Evolutionary conservation across 2,797 vertebrate genomes (phyloP).

Genomic region (Trachurus trachurus): DNA sequence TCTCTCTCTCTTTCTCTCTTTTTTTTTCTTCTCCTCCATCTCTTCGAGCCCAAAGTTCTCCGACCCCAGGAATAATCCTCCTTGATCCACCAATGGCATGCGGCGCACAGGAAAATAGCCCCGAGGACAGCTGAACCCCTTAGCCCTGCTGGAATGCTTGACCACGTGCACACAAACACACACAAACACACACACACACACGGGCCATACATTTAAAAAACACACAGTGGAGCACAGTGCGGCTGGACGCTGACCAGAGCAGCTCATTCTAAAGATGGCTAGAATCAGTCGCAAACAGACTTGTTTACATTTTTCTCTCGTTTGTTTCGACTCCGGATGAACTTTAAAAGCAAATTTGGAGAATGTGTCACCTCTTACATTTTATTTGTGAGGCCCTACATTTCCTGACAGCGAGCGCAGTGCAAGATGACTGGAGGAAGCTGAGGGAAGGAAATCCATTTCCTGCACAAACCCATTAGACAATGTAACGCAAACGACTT

Average conservation of each 20-base stretch:
- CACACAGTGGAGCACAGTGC: conserved; percentile 42
- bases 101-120: conserved; percentile 74
- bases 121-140: conserved; percentile 79
- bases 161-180: conserved; percentile 55
- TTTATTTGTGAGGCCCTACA: conserved; percentile 2
- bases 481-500: conserved; percentile 2
- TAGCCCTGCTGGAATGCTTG: conserved; percentile 78
- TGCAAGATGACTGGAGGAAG: conserved; percentile 8
- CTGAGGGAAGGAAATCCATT: conserved; percentile 60
- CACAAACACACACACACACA: conserved; percentile 34
- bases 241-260: conserved; percentile 10
- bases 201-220: conserved; percentile 60
- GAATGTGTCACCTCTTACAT: background rate
- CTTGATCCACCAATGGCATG: conserved; percentile 76
- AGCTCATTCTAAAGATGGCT: conserved; percentile 42
- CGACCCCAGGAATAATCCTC: conserved; percentile 73
- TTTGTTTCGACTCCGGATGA: conserved; percentile 17
- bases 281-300: conserved; percentile 17
- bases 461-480: conserved; percentile 55
- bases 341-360: conserved; percentile 43
- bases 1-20: conserved; percentile 9
- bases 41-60: conserved; percentile 44
- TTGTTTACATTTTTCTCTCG: conserved; percentile 30
- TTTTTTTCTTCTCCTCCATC: conserved; percentile 17
- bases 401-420: conserved; percentile 41